Conservation (phyloP, 2,113 vertebrate species). For the Geococcyx californianus region DNA sequence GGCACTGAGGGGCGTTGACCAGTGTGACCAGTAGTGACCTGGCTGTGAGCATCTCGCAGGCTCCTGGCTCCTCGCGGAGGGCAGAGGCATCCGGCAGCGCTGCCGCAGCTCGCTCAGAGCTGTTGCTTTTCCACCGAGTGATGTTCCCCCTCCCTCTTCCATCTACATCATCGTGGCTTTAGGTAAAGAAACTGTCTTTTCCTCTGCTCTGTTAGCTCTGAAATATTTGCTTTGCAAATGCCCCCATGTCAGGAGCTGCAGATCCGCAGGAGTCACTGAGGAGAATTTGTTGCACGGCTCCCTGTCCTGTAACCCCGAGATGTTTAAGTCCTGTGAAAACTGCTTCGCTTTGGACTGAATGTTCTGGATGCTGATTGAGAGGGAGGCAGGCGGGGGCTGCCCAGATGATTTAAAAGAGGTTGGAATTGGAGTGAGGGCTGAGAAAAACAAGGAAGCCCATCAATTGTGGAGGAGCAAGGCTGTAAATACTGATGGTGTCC, state of each 20-base stretch:
- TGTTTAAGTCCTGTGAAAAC: neutral
- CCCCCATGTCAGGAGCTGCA: neutral
- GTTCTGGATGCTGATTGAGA: neutral
- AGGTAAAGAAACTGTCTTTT: neutral
- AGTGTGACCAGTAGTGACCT: neutral
- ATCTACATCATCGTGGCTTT: neutral
- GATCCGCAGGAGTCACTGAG: neutral
- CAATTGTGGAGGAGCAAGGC: neutral
- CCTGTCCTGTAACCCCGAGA: neutral
- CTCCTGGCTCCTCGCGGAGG: neutral
- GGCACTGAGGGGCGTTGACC: neutral
- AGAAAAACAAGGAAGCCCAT: neutral
- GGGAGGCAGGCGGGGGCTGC: neutral
- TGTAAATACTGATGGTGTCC: slow-evolving; percentile 47
- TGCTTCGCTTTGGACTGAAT: neutral
- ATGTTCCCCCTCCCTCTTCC: neutral
- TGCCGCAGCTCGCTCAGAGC: neutral
- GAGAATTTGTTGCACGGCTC: neutral
- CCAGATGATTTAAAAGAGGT: neutral
- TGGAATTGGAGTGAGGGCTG: neutral
- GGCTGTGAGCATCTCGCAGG: neutral
- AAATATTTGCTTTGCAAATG: slow-evolving; percentile 17
- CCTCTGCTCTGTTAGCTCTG: neutral
- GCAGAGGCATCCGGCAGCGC: neutral
- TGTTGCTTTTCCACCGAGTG: neutral